These are phyloP conservation scores for Syrrhaptes paradoxus DNA, from an alignment of 2,113 vertebrate genomes.

Conservation along the genomic window DNA sequence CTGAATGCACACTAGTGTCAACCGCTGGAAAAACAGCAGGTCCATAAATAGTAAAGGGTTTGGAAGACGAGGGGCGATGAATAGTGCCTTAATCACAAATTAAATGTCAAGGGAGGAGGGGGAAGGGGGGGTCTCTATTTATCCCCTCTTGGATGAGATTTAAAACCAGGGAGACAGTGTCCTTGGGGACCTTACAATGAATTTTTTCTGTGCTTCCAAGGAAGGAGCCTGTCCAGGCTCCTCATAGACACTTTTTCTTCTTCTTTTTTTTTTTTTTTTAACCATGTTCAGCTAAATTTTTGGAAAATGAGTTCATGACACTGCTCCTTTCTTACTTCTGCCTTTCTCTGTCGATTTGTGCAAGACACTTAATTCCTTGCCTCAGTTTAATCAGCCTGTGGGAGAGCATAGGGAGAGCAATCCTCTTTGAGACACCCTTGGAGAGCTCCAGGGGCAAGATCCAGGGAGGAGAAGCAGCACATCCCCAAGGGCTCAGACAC, in stretches of 20 bases:
- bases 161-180: not conserved
- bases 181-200: slow-evolving; percentile 1
- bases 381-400: not conserved
- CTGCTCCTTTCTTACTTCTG: not conserved
- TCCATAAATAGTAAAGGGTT: slow-evolving; percentile 61
- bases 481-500: not conserved
- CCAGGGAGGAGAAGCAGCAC: not conserved
- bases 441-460: not conserved
- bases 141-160: slow-evolving; percentile 2
- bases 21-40: slow-evolving; percentile 53
- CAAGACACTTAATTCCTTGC: not conserved
- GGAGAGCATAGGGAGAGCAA: not conserved
- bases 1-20: slow-evolving; percentile 35
- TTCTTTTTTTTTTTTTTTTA: not conserved
- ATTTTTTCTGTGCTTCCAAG: slow-evolving; percentile 6
- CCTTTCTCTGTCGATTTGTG: not conserved
- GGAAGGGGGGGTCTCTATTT: slow-evolving; percentile 22
- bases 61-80: slow-evolving; percentile 35
- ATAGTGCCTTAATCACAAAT: slow-evolving; percentile 53
- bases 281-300: not conserved
- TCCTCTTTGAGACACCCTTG: rapidly evolving
- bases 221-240: not conserved
- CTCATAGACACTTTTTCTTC: not conserved
- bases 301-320: not conserved
- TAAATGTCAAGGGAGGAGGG: slow-evolving; percentile 53